Evolutionary conservation across 2,888 invertebrate species (phyloP).

Genomic region (Aricia artaxerxes): DNA sequence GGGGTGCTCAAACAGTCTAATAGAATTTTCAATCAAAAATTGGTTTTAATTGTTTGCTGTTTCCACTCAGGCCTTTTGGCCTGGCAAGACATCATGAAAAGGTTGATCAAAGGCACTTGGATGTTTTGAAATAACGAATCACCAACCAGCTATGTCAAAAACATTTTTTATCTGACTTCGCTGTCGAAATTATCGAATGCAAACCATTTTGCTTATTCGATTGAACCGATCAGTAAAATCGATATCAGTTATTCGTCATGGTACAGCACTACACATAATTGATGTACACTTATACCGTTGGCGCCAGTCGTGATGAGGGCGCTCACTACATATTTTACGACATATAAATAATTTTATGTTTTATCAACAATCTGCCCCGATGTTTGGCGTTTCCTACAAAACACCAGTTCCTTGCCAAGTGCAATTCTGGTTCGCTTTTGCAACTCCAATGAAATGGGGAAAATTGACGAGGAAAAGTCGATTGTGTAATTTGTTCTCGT

Average conservation of each 20-base stretch:
- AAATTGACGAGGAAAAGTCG: neutral
- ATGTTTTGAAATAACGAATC: neutral
- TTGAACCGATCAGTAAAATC: neutral
- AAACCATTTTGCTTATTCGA: neutral
- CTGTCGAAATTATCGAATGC: neutral
- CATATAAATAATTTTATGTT: slow-evolving; percentile 8
- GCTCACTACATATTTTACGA: slow-evolving; percentile 3
- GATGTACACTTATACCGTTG: slow-evolving; percentile 1
- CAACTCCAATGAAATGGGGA: neutral
- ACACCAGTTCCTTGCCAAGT: neutral
- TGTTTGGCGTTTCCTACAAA: slow-evolving; percentile 6
- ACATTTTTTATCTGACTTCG: no score
- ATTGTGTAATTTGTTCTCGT: neutral
- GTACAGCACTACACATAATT: neutral
- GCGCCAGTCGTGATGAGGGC: slow-evolving; percentile 20
- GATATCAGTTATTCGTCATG: slow-evolving; percentile 3
- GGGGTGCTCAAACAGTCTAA: neutral
- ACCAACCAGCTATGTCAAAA: no score
- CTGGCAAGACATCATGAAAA: neutral
- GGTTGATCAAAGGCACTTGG: no score
- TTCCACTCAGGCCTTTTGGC: neutral
- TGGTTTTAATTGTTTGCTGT: neutral
- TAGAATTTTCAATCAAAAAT: neutral
- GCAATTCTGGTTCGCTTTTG: neutral
- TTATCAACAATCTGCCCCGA: slow-evolving; percentile 8